phyloP scores from a whole-genome alignment of 2,888 invertebrate species.

The Germaria angustata region DNA sequence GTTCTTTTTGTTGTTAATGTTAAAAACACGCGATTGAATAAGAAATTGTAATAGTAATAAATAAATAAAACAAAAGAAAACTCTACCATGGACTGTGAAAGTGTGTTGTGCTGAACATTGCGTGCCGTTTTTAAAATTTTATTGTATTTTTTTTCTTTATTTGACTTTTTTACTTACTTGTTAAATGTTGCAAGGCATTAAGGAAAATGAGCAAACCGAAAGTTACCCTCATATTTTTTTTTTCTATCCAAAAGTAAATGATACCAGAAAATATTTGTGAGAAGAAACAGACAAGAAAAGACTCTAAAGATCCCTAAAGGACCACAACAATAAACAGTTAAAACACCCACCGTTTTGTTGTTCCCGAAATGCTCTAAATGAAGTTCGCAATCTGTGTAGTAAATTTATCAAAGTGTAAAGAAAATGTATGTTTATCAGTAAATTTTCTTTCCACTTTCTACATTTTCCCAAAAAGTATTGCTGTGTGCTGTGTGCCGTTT shows the following conservation, averaged over 20 bases:
- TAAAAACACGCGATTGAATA: too few relatives aligned
- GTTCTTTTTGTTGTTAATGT: slow-evolving; percentile 14
- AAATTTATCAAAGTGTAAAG: slow-evolving; percentile 57
- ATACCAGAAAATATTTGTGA: neutral
- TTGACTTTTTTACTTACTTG: slow-evolving; percentile 64
- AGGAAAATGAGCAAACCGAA: slow-evolving; percentile 29
- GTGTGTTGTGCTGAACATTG: slow-evolving; percentile 11
- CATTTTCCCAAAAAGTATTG: neutral
- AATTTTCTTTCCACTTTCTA: neutral
- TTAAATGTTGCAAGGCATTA: slow-evolving; percentile 54
- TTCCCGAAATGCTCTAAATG: slow-evolving; percentile 52
- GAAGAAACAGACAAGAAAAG: neutral
- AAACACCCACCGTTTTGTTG: slow-evolving; percentile 61
- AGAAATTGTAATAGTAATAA: too few relatives aligned
- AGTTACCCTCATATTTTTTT: neutral
- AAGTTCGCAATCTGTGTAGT: slow-evolving; percentile 65
- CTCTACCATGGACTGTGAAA: neutral
- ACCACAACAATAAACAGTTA: slow-evolving; percentile 38
- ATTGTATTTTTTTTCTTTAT: slow-evolving; percentile 62
- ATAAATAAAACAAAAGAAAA: neutral
- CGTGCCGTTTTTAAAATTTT: slow-evolving; percentile 50
- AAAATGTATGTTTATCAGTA: slow-evolving; percentile 9
- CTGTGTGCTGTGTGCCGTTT: neutral
- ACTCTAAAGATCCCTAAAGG: neutral
- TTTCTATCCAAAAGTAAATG: slow-evolving; percentile 1